These are phyloP conservation scores for Hypomecis atomaria DNA, from an alignment of 2,888 invertebrate species.

Conservation along the genomic window DNA sequence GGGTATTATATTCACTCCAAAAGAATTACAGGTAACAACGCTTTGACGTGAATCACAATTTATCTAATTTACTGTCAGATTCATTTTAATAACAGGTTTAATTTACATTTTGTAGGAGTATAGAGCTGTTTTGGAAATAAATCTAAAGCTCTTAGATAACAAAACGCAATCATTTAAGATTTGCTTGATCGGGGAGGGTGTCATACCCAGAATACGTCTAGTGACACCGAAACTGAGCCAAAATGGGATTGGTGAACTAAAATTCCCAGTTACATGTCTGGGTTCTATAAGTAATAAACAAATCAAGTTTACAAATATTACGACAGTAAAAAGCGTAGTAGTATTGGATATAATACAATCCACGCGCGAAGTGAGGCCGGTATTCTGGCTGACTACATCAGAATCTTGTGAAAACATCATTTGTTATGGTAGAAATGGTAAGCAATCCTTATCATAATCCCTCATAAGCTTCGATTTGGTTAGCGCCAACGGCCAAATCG, in stretches of 20 bases:
- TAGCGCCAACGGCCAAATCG: no score
- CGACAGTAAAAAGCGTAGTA: constrained; percentile 63
- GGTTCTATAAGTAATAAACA: constrained; percentile 64
- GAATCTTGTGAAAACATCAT: constrained; percentile 53
- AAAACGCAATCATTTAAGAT: constrained; percentile 72
- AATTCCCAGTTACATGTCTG: constrained; percentile 74
- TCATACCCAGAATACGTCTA: constrained; percentile 72
- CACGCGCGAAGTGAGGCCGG: constrained; percentile 57
- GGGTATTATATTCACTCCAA: constrained; percentile 72
- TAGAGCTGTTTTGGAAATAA: constrained; percentile 74
- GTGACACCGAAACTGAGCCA: constrained; percentile 60
- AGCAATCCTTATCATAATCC: neutral
- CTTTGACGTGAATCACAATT: neutral
- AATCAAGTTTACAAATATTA: constrained; percentile 71
- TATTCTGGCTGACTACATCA: constrained; percentile 65
- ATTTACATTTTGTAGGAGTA: constrained; percentile 64
- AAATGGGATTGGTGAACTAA: constrained; percentile 56
- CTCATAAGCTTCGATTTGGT: no score
- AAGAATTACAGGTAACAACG: constrained; percentile 63
- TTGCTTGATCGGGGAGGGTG: constrained; percentile 76
- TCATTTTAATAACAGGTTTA: constrained; percentile 2
- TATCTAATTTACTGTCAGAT: no score
- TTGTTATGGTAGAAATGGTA: constrained; percentile 57
- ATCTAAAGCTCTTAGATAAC: constrained; percentile 70
- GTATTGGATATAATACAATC: constrained; percentile 55